These are phyloP conservation scores for Urosaurus nigricauda DNA, from an alignment of 2,797 vertebrate genomes.

Conservation along the genomic window DNA sequence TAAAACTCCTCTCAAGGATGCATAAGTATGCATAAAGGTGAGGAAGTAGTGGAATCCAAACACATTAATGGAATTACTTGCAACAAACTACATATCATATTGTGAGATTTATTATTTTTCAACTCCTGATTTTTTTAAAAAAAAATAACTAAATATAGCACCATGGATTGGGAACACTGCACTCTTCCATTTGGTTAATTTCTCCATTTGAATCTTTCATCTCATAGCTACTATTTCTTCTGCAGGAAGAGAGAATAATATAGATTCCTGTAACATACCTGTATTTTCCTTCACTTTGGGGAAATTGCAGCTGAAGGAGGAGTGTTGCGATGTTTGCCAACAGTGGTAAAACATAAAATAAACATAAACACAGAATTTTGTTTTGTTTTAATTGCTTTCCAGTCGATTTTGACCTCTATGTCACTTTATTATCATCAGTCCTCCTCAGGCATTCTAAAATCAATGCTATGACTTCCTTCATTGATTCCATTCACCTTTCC, in stretches of 20 bases:
- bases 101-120: background rate
- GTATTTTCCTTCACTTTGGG: background rate
- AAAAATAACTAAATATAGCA: background rate
- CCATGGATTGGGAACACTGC: background rate
- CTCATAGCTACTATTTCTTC: background rate
- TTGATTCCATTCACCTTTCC: too few relatives aligned
- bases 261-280: too few relatives aligned
- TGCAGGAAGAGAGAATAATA: too few relatives aligned
- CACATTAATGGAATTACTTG: background rate
- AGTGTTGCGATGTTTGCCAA: too few relatives aligned
- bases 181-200: background rate
- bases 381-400: too few relatives aligned
- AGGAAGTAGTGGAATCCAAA: background rate
- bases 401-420: too few relatives aligned
- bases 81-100: background rate
- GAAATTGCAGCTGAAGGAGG: too few relatives aligned
- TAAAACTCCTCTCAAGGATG: background rate
- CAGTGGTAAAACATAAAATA: too few relatives aligned
- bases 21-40: background rate
- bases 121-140: background rate
- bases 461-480: too few relatives aligned
- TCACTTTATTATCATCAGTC: too few relatives aligned
- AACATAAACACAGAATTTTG: too few relatives aligned
- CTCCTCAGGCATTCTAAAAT: too few relatives aligned
- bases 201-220: background rate